Evolutionary conservation across 2,888 invertebrate species (phyloP).

Genomic region (Alviniconcha strummeri): DNA sequence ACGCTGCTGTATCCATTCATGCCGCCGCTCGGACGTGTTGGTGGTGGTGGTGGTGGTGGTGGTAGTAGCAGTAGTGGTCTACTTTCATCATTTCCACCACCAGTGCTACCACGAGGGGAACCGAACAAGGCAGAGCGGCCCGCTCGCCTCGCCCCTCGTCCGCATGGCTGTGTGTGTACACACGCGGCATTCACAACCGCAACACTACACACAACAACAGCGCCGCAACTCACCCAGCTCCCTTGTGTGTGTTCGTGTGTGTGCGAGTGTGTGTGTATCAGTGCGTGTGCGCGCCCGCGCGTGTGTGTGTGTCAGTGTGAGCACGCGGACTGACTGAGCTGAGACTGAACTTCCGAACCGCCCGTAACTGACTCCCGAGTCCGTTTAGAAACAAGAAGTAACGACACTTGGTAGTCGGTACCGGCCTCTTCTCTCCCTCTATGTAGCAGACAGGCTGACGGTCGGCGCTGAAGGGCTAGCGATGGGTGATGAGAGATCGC

Average conservation of each 20-base stretch:
- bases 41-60: no score
- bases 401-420: no score
- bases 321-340: no score
- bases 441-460: no score
- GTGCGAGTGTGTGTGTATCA: background rate
- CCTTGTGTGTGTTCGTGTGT: background rate
- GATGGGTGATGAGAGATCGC: conserved; percentile 10
- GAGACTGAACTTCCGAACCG: no score
- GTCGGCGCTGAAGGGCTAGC: background rate
- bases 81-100: background rate
- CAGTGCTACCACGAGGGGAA: conserved; percentile 9
- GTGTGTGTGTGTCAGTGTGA: background rate
- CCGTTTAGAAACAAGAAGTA: no score
- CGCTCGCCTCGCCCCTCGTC: background rate
- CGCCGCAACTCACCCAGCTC: background rate
- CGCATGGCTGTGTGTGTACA: conserved; percentile 18
- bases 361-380: no score
- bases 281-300: no score
- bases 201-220: background rate
- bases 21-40: no score
- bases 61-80: no score
- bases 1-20: background rate
- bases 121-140: background rate
- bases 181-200: background rate
- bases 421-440: background rate